A percentile compares a stretch with the other conserved stretches of the same genome.
These are phyloP conservation scores for Tenodera sinensis DNA, from an alignment of 2,888 invertebrate species.

Conservation along the genomic window DNA sequence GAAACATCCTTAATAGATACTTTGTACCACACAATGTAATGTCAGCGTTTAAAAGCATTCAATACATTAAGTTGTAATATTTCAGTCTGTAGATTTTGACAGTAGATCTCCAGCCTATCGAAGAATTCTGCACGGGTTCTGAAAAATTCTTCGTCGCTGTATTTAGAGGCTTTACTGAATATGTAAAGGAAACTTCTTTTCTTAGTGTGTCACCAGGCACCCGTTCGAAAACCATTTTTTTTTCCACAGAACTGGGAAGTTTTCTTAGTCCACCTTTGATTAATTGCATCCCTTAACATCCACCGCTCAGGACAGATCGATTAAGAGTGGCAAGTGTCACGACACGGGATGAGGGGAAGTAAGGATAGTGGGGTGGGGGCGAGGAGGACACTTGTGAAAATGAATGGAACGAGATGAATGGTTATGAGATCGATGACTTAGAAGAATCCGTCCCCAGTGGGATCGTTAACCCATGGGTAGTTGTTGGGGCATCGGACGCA, in stretches of 20 bases:
- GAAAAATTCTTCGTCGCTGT: not conserved
- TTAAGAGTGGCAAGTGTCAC: not conserved
- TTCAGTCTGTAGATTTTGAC: not conserved
- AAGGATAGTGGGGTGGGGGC: not conserved
- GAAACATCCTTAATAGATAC: not conserved
- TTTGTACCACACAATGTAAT: not conserved
- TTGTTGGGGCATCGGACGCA: constrained; percentile 91
- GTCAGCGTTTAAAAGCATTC: not conserved
- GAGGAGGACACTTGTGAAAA: not conserved
- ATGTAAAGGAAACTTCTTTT: not conserved
- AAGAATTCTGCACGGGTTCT: not conserved
- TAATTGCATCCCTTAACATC: not conserved
- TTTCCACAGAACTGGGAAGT: not conserved
- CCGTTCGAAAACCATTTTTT: not conserved
- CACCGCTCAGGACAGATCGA: not conserved
- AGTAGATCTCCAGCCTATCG: not conserved
- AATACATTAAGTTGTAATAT: not conserved
- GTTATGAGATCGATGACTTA: constrained; percentile 52
- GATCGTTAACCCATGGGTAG: constrained; percentile 93
- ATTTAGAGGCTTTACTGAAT: not conserved
- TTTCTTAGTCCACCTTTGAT: not conserved
- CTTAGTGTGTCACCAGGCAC: not conserved
- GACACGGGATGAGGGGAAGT: not conserved
- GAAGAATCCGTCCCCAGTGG: constrained; percentile 85
- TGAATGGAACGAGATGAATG: not conserved